These are phyloP conservation scores for Sinodicranocentrus sp. DNA, from an alignment of 2,888 invertebrate genomes.

Conservation along the genomic window DNA sequence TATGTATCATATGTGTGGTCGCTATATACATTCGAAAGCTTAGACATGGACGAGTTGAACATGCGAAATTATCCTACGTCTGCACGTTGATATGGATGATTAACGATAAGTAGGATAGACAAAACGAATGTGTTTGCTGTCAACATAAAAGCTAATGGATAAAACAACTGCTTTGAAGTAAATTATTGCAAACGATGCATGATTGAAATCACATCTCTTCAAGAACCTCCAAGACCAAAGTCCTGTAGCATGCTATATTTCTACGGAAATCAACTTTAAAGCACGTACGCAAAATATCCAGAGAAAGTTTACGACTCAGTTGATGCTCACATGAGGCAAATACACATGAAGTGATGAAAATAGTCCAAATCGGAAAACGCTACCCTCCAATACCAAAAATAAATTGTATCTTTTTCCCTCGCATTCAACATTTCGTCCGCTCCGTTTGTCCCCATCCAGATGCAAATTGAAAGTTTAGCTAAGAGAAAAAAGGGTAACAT, in stretches of 20 bases:
- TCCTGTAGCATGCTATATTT: no score
- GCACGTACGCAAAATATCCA: no score
- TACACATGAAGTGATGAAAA: no score
- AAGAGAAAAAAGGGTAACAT: slow-evolving; percentile 8
- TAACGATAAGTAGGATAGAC: slow-evolving; percentile 28
- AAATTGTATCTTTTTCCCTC: no score
- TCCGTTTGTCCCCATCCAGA: no score
- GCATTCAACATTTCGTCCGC: no score
- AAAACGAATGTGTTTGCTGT: slow-evolving; percentile 29
- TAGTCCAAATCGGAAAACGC: no score
- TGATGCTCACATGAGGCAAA: no score
- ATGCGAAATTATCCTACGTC: background rate
- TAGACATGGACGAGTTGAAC: background rate
- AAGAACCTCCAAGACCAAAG: background rate
- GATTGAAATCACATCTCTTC: slow-evolving; percentile 45
- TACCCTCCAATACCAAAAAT: no score
- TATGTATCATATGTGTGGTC: no score
- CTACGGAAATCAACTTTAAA: background rate
- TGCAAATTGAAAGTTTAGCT: background rate
- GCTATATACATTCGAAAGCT: no score
- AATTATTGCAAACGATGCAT: slow-evolving; percentile 52
- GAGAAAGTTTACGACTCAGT: no score
- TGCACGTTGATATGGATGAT: slow-evolving; percentile 32
- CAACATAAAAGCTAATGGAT: slow-evolving; percentile 39
- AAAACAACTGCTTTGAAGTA: slow-evolving; percentile 47